Conservation (phyloP, 1,140 invertebrate genomes). For the Agrypnia vestita region DNA sequence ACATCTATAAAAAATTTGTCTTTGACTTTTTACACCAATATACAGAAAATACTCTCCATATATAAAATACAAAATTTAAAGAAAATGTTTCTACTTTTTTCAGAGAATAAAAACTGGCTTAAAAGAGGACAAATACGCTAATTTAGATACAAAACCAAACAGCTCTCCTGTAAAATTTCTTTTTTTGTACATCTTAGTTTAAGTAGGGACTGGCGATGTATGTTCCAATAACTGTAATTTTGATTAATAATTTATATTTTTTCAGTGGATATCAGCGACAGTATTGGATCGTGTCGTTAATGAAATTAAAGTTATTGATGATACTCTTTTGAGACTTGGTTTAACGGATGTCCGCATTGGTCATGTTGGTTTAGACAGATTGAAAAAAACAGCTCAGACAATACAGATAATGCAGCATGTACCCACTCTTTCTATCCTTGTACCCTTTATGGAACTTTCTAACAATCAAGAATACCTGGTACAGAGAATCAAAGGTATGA, state of each 20-base stretch:
- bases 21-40: no score
- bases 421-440: constrained; percentile 79
- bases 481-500: constrained; percentile 78
- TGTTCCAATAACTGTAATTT: not conserved
- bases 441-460: constrained; percentile 86
- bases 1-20: no score
- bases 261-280: constrained; percentile 86
- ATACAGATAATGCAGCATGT: constrained; percentile 76
- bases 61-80: no score
- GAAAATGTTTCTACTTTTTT: no score
- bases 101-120: no score
- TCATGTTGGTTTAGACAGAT: constrained; percentile 78
- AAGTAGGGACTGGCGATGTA: not conserved
- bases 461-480: constrained; percentile 89
- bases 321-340: constrained; percentile 78
- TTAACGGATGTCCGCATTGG: constrained; percentile 82
- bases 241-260: constrained; percentile 46
- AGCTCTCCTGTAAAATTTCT: not conserved
- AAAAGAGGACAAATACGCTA: not conserved
- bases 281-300: constrained; percentile 80
- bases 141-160: not conserved
- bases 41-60: no score
- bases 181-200: not conserved
- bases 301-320: constrained; percentile 82
- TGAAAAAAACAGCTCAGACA: constrained; percentile 79